phyloP scores from a whole-genome alignment of 2,888 invertebrate genomes.

The Melanostoma mellinum region DNA sequence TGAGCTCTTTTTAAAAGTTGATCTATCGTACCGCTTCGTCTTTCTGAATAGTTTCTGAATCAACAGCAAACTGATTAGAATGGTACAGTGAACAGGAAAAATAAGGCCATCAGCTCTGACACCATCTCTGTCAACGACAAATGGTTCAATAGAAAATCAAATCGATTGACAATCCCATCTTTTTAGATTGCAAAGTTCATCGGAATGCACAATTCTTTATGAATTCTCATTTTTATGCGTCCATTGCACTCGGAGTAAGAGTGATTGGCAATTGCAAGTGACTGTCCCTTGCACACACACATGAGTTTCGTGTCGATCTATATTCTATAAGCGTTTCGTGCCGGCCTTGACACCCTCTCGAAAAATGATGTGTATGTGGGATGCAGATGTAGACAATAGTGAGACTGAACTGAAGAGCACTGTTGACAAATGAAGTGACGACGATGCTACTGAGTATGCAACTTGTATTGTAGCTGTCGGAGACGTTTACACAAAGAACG shows the following conservation, averaged over 20 bases:
- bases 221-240: slow-evolving; percentile 34
- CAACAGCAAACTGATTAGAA: slow-evolving; percentile 57
- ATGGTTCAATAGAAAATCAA: slow-evolving; percentile 44
- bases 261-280: slow-evolving; percentile 36
- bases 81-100: slow-evolving; percentile 31
- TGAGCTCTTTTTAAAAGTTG: slow-evolving; percentile 3
- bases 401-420: slow-evolving; percentile 6
- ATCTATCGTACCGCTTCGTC: background rate
- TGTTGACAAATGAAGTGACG: slow-evolving; percentile 14
- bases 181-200: slow-evolving; percentile 27
- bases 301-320: slow-evolving; percentile 35
- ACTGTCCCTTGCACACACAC: slow-evolving; percentile 26
- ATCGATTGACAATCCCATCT: slow-evolving; percentile 54
- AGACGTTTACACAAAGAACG: slow-evolving; percentile 15
- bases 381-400: slow-evolving; percentile 43
- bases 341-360: slow-evolving; percentile 60
- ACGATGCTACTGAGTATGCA: slow-evolving; percentile 15
- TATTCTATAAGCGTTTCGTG: slow-evolving; percentile 45
- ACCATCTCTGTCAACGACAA: slow-evolving; percentile 6
- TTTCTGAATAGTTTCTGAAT: slow-evolving; percentile 23
- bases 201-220: slow-evolving; percentile 8
- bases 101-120: slow-evolving; percentile 40
- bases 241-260: slow-evolving; percentile 21
- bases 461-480: slow-evolving; percentile 19
- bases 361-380: slow-evolving; percentile 30